These are phyloP conservation scores for Clanis bilineata DNA, from an alignment of 2,888 invertebrate genomes.

Conservation along the genomic window DNA sequence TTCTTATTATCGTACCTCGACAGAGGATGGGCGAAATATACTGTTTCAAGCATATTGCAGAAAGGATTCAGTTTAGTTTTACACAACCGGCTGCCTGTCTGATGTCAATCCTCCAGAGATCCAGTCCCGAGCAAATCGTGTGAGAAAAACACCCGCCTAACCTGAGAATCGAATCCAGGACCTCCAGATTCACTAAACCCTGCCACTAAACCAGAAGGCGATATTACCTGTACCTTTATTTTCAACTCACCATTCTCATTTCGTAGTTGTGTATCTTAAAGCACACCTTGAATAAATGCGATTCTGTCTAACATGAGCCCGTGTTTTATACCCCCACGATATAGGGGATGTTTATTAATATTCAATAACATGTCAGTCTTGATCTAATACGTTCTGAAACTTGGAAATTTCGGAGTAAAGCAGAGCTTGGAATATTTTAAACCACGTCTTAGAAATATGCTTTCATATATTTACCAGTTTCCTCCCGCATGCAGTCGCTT, in stretches of 20 bases:
- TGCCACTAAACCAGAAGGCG: too few species aligned
- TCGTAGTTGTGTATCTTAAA: background rate
- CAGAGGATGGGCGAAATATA: too few species aligned
- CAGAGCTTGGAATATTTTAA: background rate
- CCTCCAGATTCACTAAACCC: too few species aligned
- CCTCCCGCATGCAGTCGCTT: background rate
- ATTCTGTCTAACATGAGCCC: conserved; percentile 4
- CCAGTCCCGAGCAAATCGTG: too few species aligned
- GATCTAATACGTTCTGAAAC: conserved; percentile 30
- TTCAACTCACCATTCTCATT: background rate
- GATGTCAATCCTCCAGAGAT: too few species aligned
- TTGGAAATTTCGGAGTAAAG: background rate
- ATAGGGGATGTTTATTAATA: conserved; percentile 47
- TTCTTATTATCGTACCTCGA: too few species aligned
- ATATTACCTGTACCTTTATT: conserved; percentile 13
- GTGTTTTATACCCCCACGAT: conserved; percentile 49
- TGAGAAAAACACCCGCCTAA: too few species aligned
- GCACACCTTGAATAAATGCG: background rate
- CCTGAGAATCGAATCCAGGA: too few species aligned
- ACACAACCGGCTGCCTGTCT: too few species aligned
- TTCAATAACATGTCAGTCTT: conserved; percentile 50
- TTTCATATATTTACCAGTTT: background rate
- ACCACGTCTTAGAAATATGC: background rate
- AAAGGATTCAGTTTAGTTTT: too few species aligned
- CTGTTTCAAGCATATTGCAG: too few species aligned